Evolutionary conservation across 1,140 invertebrate genomes (phyloP), one percentile per base, ranked within the genome.

Genomic region (Lamellibrachia luymesi): DNA sequence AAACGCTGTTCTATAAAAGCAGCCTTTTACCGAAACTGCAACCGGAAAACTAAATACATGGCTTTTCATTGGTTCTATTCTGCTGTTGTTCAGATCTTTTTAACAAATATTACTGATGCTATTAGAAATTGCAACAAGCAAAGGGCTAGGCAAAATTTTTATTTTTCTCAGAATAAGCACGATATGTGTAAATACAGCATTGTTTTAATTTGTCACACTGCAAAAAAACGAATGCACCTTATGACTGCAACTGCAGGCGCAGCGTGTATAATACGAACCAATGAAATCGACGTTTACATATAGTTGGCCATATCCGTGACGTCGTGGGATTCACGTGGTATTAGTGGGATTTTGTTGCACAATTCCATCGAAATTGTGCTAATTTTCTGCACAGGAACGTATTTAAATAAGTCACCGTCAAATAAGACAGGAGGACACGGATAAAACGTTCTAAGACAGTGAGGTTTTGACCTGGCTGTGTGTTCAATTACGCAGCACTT

Each of bases 341-440:
- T 50, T 91, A 51, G 38, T 91, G 90, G 50, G 50, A 91, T 91
- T 91, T 49, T 91, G 50, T 91, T 91, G 90, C 90, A 91, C 90
- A 7, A 91, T 51, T 91, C 27, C 90, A n/a, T 91, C 50, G 90
- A 49, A 91, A 91, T 91, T 80, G 7, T 80, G 13, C 8, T 51
- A 50, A 0, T 49, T n/a, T 91, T 91, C 38, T 91, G 38, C 25
- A 10, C 90, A 10, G n/a, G 17, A 91, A 2, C 90, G 50, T 49
- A 25, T 51, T n/a, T 49, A 10, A 13, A 91, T 7, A n/a, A 91
- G 27, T 91, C 49, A 50, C 50, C 38, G 17, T 49, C 50, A 10
- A 50, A 51, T 51, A 51, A 51, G 50, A 50, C 25, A 51, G 27
- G 49, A 8, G 90, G n/a, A 91, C 10, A 49, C 50, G 8, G 10